Evolutionary conservation across 2,797 vertebrate species (phyloP).

Genomic region (Microchirus variegatus): DNA sequence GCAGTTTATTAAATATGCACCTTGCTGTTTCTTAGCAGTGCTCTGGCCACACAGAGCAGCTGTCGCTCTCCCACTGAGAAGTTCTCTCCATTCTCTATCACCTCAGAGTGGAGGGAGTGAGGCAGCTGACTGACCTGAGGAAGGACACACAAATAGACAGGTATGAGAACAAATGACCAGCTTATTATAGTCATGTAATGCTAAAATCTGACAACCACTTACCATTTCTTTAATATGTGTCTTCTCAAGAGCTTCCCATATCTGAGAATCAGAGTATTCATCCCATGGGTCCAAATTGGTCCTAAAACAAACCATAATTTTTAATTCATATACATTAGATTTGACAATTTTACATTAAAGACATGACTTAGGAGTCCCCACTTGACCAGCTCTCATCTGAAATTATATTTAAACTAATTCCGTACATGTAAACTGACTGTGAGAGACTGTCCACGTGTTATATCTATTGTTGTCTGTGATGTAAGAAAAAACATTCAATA

Average conservation of each 20-base stretch:
- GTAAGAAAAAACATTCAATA: conserved; percentile 4
- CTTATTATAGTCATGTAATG: not conserved
- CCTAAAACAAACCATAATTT: conserved; percentile 62
- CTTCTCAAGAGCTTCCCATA: conserved; percentile 88
- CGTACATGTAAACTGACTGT: not conserved
- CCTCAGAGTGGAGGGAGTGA: conserved; percentile 80
- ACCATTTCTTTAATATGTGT: conserved; percentile 85
- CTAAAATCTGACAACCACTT: conserved; percentile 31
- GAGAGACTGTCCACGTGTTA: not conserved
- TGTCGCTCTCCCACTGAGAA: conserved; percentile 89
- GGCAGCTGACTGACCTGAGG: conserved; percentile 83
- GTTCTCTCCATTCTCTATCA: conserved; percentile 87
- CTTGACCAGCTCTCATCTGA: not conserved
- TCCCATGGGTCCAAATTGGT: conserved; percentile 87
- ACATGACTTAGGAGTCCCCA: not conserved
- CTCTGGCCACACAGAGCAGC: conserved; percentile 86
- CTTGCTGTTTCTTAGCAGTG: conserved; percentile 87
- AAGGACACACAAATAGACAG: conserved; percentile 20
- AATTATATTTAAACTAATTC: too few species aligned
- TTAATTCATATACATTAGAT: not conserved
- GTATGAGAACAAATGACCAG: conserved; percentile 1
- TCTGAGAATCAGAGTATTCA: conserved; percentile 82
- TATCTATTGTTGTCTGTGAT: not conserved
- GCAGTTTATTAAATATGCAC: conserved; percentile 63
- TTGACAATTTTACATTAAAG: not conserved